Evolutionary conservation across 2,113 vertebrate species (phyloP), one percentile per base, ranked within the genome.

Genomic region (Helogale parvula): DNA sequence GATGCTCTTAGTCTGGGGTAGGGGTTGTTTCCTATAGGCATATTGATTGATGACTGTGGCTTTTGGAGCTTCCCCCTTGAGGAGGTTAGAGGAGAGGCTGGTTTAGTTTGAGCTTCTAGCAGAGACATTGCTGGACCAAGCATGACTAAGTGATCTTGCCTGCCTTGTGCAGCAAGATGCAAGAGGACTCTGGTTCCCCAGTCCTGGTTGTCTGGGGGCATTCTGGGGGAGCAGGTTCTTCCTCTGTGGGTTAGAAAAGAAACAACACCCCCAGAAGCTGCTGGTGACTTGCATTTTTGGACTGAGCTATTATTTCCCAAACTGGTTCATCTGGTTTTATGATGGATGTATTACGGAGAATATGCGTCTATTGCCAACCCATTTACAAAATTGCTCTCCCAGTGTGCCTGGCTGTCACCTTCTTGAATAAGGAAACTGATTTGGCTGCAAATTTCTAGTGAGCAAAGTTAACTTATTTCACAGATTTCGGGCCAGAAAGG

Each of bases 301-400:
- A 54, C 47, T 50, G 65, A 85, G 25, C n/a, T 60, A 11, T 50
- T n/a, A 23, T 83, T 89, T 96, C 35, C 23, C 7, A 25, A 45
- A 65, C 57, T 57, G 89, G 52, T 83, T 87, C 81, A 57, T 33
- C 68, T 31, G 25, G 38, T 33, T 60, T 72, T 83, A 25, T n/a
- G 82, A 66, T 63, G 79, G 65, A 77, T 68, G n/a, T 45, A 5
- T 68, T 65, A 47, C 45, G 38, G 35, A 23, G 38, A 90, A 76
- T 19, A 3, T 6, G 72, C 38, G n/a, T 57, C 29, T 31, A 21
- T 21, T 74, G 66, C 91, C 82, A 71, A 76, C n/a, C 35, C 88
- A 86, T 83, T 82, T 69, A 83, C 60, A 93, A n/a, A 90, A 89
- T 79, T 66, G 11, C 68, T 93, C 38, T 86, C 74, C 47, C 76